Conservation (phyloP, 2,113 vertebrate species). For the Rhizomys pruinosus region DNA sequence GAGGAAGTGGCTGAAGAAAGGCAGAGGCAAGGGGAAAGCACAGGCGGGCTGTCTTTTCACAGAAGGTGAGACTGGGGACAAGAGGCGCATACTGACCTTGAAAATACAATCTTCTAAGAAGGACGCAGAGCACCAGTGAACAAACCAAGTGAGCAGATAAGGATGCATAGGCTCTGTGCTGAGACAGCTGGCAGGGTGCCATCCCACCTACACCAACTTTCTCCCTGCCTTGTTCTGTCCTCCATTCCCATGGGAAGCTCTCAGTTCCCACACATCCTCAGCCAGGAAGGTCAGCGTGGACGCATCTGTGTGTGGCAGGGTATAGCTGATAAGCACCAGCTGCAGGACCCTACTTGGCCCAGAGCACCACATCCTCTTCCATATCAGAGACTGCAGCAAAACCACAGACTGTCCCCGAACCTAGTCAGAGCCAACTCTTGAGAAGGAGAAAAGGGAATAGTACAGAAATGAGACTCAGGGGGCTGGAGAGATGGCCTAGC, state of each 20-base stretch:
- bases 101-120: not conserved
- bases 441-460: not conserved
- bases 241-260: constrained; percentile 72
- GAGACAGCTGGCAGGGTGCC: not conserved
- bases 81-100: not conserved
- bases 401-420: not conserved
- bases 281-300: constrained; percentile 68
- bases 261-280: constrained; percentile 63
- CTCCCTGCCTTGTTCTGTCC: constrained; percentile 36
- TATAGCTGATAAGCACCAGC: constrained; percentile 72
- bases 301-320: constrained; percentile 59
- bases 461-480: not conserved
- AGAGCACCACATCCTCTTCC: constrained; percentile 19
- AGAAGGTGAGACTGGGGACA: not conserved
- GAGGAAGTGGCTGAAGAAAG: not conserved
- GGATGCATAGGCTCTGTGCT: not conserved
- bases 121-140: not conserved
- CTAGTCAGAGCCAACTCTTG: constrained; percentile 3
- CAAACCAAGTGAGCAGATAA: not conserved
- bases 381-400: not conserved
- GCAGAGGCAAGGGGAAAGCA: not conserved
- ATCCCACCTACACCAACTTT: constrained; percentile 52
- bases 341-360: constrained; percentile 55
- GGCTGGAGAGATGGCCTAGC: no score
- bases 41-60: not conserved